A percentile compares a stretch with the other conserved stretches of the same genome.
Conservation (phyloP, 1,140 invertebrate species). For the Drosophila nannoptera region DNA sequence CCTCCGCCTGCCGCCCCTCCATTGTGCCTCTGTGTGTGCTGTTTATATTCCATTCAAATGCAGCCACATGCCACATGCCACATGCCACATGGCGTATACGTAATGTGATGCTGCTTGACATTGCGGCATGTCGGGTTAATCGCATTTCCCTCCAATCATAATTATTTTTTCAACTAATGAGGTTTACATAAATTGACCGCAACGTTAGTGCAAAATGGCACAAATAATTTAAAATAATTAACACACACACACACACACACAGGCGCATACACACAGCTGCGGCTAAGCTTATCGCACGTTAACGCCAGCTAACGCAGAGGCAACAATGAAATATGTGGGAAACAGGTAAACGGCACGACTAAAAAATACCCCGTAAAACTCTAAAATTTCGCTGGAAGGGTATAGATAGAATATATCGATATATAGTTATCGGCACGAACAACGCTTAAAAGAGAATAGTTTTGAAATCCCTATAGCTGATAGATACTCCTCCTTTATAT, state of each 20-base stretch:
- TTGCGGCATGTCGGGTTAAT: conserved; percentile 5
- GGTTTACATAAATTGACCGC: conserved; percentile 35
- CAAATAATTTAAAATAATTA: conserved; percentile 49
- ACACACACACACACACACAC: conserved; percentile 11
- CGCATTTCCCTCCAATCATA: conserved; percentile 5
- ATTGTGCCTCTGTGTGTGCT: conserved; percentile 12
- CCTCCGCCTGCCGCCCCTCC: conserved; percentile 20
- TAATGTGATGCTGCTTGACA: conserved; percentile 7
- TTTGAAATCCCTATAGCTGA: too few relatives aligned
- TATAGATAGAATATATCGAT: too few relatives aligned
- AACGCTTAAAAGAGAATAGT: too few relatives aligned
- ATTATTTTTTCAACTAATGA: conserved; percentile 32
- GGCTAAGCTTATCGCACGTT: conserved; percentile 57
- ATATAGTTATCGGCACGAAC: too few relatives aligned
- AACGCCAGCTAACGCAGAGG: conserved; percentile 29
- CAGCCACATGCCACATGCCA: conserved; percentile 15
- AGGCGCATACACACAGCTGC: conserved; percentile 20
- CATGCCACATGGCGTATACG: conserved; percentile 25
- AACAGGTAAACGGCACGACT: neutral
- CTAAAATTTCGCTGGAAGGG: too few relatives aligned
- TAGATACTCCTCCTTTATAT: too few relatives aligned
- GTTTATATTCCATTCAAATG: conserved; percentile 24
- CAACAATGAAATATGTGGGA: conserved; percentile 21
- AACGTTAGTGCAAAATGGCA: conserved; percentile 15
- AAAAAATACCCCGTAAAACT: neutral